Base-by-base conservation (phyloP, 2,888 invertebrate genomes). In the Diaprepes abbreviatus region DNA sequence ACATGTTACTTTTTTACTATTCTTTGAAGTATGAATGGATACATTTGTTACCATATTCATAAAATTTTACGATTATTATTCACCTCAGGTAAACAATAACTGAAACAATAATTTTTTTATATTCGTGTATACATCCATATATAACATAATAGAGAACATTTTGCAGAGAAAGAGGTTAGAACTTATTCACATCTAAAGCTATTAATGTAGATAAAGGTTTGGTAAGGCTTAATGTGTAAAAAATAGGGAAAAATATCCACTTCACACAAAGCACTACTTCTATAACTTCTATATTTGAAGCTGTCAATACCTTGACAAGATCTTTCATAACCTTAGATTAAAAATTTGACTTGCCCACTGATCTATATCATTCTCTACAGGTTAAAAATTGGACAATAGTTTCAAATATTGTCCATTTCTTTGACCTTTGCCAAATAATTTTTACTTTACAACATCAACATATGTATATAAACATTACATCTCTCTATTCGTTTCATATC, bases 371-470 rank as follows among this genome's bases (percentile, higher is more conserved):
- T 17, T 40, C 17, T 7, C 17, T 17, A 55, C 17, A 2, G 16
- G 12, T 19, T 55, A 55, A 36, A 55, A 55, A 55, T 19, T 36
- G 19, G 36, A 50, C 33, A 54, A 63, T 24, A 62, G 16, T 54
- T 5, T 54, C 52, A 55, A n/a, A 55, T 68, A 50, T 60, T 48
- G 48, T 68, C 38, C 38, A 62, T 68, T 50, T 36, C 16, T 50
- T 50, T 50, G 16, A 33, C 35, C 45, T 48, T 21, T 21, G 7
- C 21, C n/a, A n/a, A 21, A 21, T 45, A 16, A 52, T 57, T 58
- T n/a, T 63, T 69, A 64, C 60, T 36, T 65, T 54, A 70, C 70
- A 70, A 66, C 65, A 70, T 70, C 62, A 70, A 62, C 65, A 57
- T 45, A 45, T 16, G n/a, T n/a, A n/a, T 48, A 66, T 62, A 62